Evolutionary conservation across 2,888 invertebrate species (phyloP).

Genomic region (Poecilus cupreus): DNA sequence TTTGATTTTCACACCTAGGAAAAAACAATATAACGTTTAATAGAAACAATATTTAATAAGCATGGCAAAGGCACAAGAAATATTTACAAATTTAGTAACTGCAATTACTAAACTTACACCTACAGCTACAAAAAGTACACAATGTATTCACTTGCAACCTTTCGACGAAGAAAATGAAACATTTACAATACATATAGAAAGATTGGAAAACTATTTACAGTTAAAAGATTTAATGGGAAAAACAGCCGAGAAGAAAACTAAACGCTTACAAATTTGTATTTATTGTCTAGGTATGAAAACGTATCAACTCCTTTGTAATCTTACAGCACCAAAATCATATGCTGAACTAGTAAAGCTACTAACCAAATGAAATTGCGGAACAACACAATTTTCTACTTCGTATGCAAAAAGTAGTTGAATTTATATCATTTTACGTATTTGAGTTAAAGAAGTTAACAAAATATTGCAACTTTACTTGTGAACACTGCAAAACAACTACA

Average conservation of each 20-base stretch:
- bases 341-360: constrained; percentile 9
- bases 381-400: constrained; percentile 10
- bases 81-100: neutral
- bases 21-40: too few species aligned
- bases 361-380: constrained; percentile 25
- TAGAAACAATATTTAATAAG: too few species aligned
- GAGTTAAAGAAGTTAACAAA: constrained; percentile 14
- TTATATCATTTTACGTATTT: neutral
- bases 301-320: too few species aligned
- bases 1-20: too few species aligned
- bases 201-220: constrained; percentile 17
- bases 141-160: neutral
- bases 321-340: neutral
- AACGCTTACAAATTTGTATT: constrained; percentile 32
- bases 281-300: constrained; percentile 37
- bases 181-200: constrained; percentile 22
- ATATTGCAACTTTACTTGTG: constrained; percentile 11
- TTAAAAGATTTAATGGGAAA: constrained; percentile 4
- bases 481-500: neutral
- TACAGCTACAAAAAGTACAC: too few species aligned
- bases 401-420: neutral
- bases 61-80: neutral
- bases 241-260: neutral
- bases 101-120: neutral
- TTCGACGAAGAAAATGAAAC: constrained; percentile 41